phyloP scores from a whole-genome alignment of 2,797 vertebrate genomes.

The Notamacropus eugenii region DNA sequence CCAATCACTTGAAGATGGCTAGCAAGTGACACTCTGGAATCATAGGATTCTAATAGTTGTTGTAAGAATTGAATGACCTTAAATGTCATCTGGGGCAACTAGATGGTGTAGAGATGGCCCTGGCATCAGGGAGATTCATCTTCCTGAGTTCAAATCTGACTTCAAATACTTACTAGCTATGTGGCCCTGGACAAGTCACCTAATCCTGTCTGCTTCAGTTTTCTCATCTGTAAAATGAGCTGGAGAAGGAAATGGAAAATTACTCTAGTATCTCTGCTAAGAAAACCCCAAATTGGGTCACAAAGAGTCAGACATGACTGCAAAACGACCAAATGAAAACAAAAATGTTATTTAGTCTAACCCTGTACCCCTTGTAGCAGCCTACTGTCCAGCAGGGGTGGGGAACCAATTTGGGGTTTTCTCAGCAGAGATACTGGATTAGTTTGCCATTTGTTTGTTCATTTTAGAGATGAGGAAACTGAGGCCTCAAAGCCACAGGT shows the following conservation, averaged over 20 bases:
- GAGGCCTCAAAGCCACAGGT: no score
- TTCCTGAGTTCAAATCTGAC: not conserved
- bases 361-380: not conserved
- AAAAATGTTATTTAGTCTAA: not conserved
- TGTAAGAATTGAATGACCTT: not conserved
- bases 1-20: not conserved
- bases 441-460: no score
- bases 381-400: not conserved
- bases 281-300: not conserved
- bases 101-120: not conserved
- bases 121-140: not conserved
- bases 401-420: no score
- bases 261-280: not conserved
- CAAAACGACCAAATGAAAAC: not conserved
- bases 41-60: not conserved
- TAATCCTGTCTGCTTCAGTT: not conserved
- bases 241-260: not conserved
- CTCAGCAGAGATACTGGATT: no score
- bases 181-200: not conserved
- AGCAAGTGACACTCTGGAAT: not conserved
- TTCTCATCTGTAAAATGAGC: not conserved
- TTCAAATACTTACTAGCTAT: not conserved
- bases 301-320: not conserved
- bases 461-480: no score
- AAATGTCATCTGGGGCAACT: not conserved